Base-by-base conservation (phyloP, 2,113 vertebrate species). In the Poeciliopsis occidentalis region DNA sequence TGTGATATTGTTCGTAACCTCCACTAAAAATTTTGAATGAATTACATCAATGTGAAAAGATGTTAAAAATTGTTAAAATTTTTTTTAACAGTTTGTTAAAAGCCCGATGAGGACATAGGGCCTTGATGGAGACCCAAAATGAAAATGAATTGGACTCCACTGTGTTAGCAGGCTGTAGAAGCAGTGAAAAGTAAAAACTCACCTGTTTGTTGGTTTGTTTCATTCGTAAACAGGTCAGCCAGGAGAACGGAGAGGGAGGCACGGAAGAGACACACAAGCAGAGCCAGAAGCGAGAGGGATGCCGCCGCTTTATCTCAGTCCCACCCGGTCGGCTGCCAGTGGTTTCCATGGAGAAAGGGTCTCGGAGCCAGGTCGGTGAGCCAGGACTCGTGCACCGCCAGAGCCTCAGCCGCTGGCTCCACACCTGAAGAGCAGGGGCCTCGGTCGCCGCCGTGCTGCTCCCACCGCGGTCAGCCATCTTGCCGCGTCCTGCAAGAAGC, bases 261-360 rank as follows among this genome's bases (percentile, higher is more conserved):
- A 0, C 83, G 66, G 62, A 84, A 79, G 78, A 87, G 91, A 34
- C 85, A 91, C 67, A n/a, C 60, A 8, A 81, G 67, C 79, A 84
- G 82, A 77, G 75, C 85, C 0, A 88, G 88, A 73, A 91, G 87
- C 0, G 88, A 92, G 4, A 79, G 90, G 47, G 91, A 92, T 4
- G 84, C 88, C 1, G 86, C 89, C 1, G 76, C 90, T 26, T 64
- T 92, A 41, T 87, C 81, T 61, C 88, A 91, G 60, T 85, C 91
- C 86, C 95, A 92, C 92, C 87, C 90, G 71, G 95, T 88, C 0
- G 91, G 92, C 27, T 83, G 94, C 34, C 93, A 93, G 76, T 94
- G 89, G 29, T 87, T 87, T 1, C 79, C 89, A 31, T 91, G 88
- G 92, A 84, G 12, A n/a, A 34, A 85, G 8, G 22, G 88, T 29